Evolutionary conservation across 2,113 vertebrate genomes (phyloP).

Genomic region (Ranitomeya imitator): DNA sequence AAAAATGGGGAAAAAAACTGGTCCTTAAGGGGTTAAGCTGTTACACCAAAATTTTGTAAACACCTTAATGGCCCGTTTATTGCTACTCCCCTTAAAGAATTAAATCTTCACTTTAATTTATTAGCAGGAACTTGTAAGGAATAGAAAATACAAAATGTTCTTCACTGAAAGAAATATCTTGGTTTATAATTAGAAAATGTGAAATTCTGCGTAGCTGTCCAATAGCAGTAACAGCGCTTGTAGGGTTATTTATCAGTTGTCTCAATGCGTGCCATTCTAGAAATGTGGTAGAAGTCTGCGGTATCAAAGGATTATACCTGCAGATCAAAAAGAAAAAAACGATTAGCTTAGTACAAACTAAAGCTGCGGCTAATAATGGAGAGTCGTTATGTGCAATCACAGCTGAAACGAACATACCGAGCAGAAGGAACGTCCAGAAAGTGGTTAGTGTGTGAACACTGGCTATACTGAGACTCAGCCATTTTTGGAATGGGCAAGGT

Average conservation of each 20-base stretch:
- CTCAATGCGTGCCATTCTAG: neutral
- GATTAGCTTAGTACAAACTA: neutral
- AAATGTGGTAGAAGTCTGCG: neutral
- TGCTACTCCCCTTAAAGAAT: too few species aligned
- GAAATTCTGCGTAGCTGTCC: neutral
- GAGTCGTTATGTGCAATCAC: slow-evolving; percentile 16
- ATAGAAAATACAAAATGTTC: neutral
- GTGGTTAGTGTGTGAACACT: neutral
- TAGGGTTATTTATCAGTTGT: neutral
- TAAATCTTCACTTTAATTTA: neutral
- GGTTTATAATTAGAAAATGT: neutral
- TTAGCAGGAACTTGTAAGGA: neutral
- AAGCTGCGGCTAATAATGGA: neutral
- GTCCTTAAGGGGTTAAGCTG: too few species aligned
- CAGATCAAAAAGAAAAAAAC: neutral
- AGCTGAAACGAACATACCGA: neutral
- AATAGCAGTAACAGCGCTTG: neutral
- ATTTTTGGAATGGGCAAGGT: slow-evolving; percentile 7
- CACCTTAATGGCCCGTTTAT: too few species aligned
- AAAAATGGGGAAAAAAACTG: too few species aligned
- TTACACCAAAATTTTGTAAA: too few species aligned
- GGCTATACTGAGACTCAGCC: neutral
- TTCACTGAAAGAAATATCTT: neutral
- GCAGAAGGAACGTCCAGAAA: neutral
- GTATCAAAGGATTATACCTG: neutral